Evolutionary conservation across 2,888 invertebrate species (phyloP), one percentile per base, ranked within the genome.

Genomic region (Volucella zonaria): DNA sequence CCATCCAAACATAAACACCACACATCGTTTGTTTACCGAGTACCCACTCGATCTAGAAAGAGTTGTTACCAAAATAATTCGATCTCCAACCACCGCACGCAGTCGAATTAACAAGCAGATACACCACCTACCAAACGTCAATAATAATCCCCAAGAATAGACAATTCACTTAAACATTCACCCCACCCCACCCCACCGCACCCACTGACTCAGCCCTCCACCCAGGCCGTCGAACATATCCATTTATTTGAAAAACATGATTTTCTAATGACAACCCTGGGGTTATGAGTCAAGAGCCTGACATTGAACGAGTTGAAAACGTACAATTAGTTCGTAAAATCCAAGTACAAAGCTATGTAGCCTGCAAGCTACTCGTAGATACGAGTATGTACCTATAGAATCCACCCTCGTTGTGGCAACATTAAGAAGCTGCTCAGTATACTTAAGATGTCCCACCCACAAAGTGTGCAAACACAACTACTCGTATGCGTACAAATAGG

Each of bases 261-360:
- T 66, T 56, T 68, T 23, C 43, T 56, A 62, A 56, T 74, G 66
- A 61, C 73, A 80, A 43, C 79, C 74, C 67, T 66, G 40, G 10
- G 74, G 74, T 49, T 70, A 62, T 70, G 43, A 82, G 42, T 42
- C 59, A 71, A 66, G 66, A 43, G 64, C 51, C 31, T 79, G 59
- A 54, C 49, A 83, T 66, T 74, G 78, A 78, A 78, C 62, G 78
- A 68, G 75, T 75, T 83, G 66, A 70, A 64, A 68, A 64, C 43
- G 58, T 56, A 59, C 74, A 83, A 75, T 75, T 75, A 75, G 74
- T 58, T 43, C 51, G 51, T 49, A 51, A 61, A 51, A 76, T 40
- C 67, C 61, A 43, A 75, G 66, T 59, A 70, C 49, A 54, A 45
- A 74, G 51, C 45, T 62, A 14, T 79, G 73, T 59, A 70, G 52